A percentile compares a stretch with the other conserved stretches of the same genome.
Conservation (phyloP, 2,113 vertebrate genomes). For the Shinisaurus crocodilurus region DNA sequence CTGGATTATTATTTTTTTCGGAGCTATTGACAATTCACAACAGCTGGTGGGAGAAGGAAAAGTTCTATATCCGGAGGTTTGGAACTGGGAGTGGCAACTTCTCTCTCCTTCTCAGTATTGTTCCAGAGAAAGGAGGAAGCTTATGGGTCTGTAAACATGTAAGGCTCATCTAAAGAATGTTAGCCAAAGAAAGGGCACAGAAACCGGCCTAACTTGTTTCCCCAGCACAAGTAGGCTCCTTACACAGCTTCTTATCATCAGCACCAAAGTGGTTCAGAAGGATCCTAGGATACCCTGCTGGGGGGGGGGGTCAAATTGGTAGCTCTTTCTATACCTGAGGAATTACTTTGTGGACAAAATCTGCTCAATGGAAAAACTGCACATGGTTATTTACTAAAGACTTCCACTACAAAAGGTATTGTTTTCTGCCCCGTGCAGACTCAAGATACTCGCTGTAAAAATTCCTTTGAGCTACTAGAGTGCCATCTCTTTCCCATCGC, state of each 20-base stretch:
- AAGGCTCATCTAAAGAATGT: slow-evolving; percentile 72
- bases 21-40: accelerated
- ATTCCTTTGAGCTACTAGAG: slow-evolving; percentile 48
- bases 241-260: slow-evolving; percentile 28
- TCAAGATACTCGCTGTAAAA: slow-evolving; percentile 39
- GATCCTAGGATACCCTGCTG: background rate
- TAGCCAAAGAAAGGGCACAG: slow-evolving; percentile 55
- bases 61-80: slow-evolving; percentile 7
- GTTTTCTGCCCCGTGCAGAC: slow-evolving; percentile 49
- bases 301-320: slow-evolving; percentile 16
- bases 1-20: background rate
- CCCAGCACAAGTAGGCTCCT: background rate
- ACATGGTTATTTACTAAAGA: background rate
- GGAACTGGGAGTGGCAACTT: background rate
- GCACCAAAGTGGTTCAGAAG: background rate
- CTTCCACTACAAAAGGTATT: background rate
- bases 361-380: background rate
- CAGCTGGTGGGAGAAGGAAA: background rate
- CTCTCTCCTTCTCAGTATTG: background rate
- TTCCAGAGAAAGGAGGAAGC: slow-evolving; percentile 49
- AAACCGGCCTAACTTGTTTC: slow-evolving; percentile 58
- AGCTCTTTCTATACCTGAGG: slow-evolving; percentile 26
- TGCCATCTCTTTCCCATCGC: slow-evolving; percentile 32
- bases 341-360: slow-evolving; percentile 43
- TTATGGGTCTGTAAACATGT: slow-evolving; percentile 48